phyloP scores from a whole-genome alignment of 2,888 invertebrate species.

The Meiosimyza platycephala region DNA sequence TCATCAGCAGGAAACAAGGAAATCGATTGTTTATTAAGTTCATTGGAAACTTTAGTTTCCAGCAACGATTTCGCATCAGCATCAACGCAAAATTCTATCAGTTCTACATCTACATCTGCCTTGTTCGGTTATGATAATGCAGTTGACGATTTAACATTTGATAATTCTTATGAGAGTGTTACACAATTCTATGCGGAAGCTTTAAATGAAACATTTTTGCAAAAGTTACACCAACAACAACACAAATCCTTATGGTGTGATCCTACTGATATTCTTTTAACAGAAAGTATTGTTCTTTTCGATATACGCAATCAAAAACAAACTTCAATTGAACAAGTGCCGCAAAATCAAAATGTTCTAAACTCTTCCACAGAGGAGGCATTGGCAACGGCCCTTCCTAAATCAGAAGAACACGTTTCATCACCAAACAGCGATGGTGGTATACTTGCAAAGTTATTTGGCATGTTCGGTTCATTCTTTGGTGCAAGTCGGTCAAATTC shows the following conservation, averaged over 20 bases:
- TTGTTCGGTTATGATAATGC: constrained; percentile 25
- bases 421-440: constrained; percentile 44
- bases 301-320: constrained; percentile 56
- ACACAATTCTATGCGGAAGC: constrained; percentile 44
- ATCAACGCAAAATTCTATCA: constrained; percentile 41
- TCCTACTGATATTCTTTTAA: constrained; percentile 35
- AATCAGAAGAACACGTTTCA: neutral
- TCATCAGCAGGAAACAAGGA: constrained; percentile 37
- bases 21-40: constrained; percentile 53
- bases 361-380: constrained; percentile 20
- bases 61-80: constrained; percentile 45
- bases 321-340: constrained; percentile 16
- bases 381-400: constrained; percentile 25
- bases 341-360: constrained; percentile 6
- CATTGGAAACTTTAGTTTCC: constrained; percentile 55
- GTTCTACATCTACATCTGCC: constrained; percentile 45
- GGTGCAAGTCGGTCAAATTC: constrained; percentile 47
- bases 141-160: constrained; percentile 41
- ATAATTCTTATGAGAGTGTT: constrained; percentile 42
- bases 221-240: constrained; percentile 48
- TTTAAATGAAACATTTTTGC: constrained; percentile 46
- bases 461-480: constrained; percentile 60
- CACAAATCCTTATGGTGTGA: neutral
- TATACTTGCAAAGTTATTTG: constrained; percentile 56
- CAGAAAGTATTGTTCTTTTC: constrained; percentile 59